Conservation (phyloP, 35 echinoderm and acorn worm genomes). For the Amphiura filiformis region DNA sequence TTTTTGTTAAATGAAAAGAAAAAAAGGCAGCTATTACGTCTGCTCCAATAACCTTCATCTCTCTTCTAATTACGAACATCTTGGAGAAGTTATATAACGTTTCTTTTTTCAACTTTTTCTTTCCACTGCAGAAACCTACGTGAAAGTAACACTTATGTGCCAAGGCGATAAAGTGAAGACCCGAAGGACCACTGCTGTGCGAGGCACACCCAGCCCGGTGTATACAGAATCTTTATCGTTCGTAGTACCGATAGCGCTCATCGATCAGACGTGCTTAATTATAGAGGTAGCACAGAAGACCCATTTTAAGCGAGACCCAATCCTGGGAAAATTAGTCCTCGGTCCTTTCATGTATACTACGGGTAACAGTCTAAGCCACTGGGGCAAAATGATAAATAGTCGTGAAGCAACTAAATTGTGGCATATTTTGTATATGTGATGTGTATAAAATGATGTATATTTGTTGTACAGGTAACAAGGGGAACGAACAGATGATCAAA, state of each 20-base stretch:
- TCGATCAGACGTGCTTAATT: slow-evolving; percentile 64
- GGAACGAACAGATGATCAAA: no score
- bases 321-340: slow-evolving; percentile 65
- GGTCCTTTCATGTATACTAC: slow-evolving; percentile 71
- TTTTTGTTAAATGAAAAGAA: no score
- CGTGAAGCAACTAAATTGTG: slow-evolving; percentile 69
- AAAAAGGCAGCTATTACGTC: no score
- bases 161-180: slow-evolving; percentile 76
- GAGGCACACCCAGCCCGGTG: slow-evolving; percentile 58
- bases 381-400: slow-evolving; percentile 72
- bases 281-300: slow-evolving; percentile 80
- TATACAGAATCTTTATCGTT: slow-evolving; percentile 69
- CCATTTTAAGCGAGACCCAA: slow-evolving; percentile 65
- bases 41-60: no score
- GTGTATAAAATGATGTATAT: no score
- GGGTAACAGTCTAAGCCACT: slow-evolving; percentile 67
- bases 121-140: slow-evolving; percentile 85
- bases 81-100: no score
- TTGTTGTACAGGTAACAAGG: no score
- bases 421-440: slow-evolving; percentile 71
- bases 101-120: no score
- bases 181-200: slow-evolving; percentile 54
- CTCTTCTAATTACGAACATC: no score
- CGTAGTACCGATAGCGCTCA: slow-evolving; percentile 63
- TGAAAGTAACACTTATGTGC: slow-evolving; percentile 70